Conservation (phyloP, 2,888 invertebrate species). For the Latrodectus elegans region DNA sequence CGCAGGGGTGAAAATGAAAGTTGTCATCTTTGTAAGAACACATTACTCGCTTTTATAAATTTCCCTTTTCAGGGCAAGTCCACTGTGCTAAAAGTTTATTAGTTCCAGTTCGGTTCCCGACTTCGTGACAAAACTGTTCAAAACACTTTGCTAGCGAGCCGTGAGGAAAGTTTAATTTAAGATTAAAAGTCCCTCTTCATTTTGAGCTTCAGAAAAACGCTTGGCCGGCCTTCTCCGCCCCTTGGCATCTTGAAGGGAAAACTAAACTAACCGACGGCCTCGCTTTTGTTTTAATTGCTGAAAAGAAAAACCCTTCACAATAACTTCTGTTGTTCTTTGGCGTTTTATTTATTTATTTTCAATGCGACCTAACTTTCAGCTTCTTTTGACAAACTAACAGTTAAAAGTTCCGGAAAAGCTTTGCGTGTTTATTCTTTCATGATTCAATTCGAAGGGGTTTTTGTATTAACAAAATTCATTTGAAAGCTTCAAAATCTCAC, state of each 20-base stretch:
- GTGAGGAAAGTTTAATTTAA: slow-evolving; percentile 43
- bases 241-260: background rate
- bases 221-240: background rate
- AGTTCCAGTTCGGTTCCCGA: slow-evolving; percentile 43
- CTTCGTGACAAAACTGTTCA: slow-evolving; percentile 42
- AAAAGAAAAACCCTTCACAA: background rate
- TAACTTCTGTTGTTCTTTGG: background rate
- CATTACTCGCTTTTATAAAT: slow-evolving; percentile 2
- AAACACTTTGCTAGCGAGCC: slow-evolving; percentile 10
- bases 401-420: background rate
- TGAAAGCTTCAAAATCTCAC: background rate
- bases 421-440: background rate
- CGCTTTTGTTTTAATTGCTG: background rate
- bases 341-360: background rate
- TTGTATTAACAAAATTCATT: background rate
- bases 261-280: background rate
- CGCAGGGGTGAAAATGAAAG: background rate
- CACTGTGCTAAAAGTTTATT: slow-evolving; percentile 24
- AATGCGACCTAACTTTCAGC: background rate
- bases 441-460: background rate
- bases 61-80: background rate
- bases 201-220: slow-evolving; percentile 33
- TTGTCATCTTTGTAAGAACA: slow-evolving; percentile 9
- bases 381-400: background rate
- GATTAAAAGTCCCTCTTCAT: slow-evolving; percentile 47